Percentiles rank a stretch among this genome's conserved stretches.
Conservation (phyloP, 2,888 invertebrate genomes). For the Microdon myrmicae region DNA sequence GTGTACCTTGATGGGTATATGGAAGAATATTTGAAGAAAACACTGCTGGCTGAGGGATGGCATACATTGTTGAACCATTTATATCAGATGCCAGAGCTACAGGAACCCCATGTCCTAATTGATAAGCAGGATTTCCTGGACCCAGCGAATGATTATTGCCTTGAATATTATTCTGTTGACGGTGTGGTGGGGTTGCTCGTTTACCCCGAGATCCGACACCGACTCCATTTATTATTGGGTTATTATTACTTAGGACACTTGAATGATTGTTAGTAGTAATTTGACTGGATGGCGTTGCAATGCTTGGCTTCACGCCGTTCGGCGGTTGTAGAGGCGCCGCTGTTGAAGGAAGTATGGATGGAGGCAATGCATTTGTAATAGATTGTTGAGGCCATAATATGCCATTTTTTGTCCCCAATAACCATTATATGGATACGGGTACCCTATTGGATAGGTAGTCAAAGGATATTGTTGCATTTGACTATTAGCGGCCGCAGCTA, state of each 20-base stretch:
- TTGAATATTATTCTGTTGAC: constrained; percentile 53
- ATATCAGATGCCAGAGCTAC: constrained; percentile 54
- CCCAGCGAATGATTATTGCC: constrained; percentile 38
- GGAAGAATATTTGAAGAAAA: constrained; percentile 66
- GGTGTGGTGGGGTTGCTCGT: constrained; percentile 59
- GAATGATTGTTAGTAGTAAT: constrained; percentile 44
- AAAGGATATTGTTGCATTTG: constrained; percentile 66
- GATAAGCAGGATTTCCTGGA: constrained; percentile 59
- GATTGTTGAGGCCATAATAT: constrained; percentile 65
- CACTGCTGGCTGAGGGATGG: constrained; percentile 65
- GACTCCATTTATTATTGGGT: constrained; percentile 53
- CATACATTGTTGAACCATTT: constrained; percentile 62
- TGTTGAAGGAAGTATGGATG: constrained; percentile 59
- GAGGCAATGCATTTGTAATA: constrained; percentile 58
- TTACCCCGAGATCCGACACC: constrained; percentile 60
- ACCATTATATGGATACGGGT: constrained; percentile 66
- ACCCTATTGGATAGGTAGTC: constrained; percentile 65
- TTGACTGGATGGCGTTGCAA: constrained; percentile 45
- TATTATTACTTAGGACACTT: constrained; percentile 52
- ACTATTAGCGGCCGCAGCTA: constrained; percentile 56
- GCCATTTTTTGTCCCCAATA: constrained; percentile 66
- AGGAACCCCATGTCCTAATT: constrained; percentile 56
- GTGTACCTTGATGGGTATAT: constrained; percentile 59
- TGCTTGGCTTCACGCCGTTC: constrained; percentile 54
- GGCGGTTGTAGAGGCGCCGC: constrained; percentile 55